Conservation (phyloP, 2,113 vertebrate species). For the Pluvialis apricaria region DNA sequence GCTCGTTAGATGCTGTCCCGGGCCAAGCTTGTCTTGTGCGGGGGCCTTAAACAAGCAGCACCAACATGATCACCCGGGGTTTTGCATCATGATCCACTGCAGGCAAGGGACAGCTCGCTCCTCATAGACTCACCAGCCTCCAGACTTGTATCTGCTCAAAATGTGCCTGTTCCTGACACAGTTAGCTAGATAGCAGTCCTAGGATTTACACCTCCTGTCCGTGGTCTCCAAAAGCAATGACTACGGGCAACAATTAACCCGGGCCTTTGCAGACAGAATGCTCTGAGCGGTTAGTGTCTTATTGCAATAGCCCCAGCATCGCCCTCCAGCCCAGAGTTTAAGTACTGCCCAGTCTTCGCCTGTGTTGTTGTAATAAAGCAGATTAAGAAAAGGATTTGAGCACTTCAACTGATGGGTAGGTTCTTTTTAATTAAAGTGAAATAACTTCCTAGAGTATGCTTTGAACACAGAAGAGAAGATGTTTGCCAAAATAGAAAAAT, state of each 20-base stretch:
- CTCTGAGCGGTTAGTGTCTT: not conserved
- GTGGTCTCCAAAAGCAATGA: not conserved
- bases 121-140: not conserved
- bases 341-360: not conserved
- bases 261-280: not conserved
- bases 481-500: not conserved
- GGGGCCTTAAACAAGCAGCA: not conserved
- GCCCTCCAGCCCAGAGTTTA: not conserved
- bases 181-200: not conserved
- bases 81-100: not conserved
- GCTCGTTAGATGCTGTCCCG: not conserved
- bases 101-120: not conserved
- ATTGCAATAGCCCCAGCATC: not conserved
- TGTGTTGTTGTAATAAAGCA: not conserved
- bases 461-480: not conserved
- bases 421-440: constrained; percentile 28
- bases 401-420: not conserved
- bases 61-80: not conserved
- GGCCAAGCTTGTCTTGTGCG: not conserved
- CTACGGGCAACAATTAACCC: not conserved
- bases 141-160: not conserved
- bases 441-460: not conserved
- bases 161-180: not conserved
- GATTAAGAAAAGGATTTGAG: not conserved
- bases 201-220: constrained; percentile 12